phyloP scores from a whole-genome alignment of 2,797 vertebrate species.

The Sebastes hubbsi region DNA sequence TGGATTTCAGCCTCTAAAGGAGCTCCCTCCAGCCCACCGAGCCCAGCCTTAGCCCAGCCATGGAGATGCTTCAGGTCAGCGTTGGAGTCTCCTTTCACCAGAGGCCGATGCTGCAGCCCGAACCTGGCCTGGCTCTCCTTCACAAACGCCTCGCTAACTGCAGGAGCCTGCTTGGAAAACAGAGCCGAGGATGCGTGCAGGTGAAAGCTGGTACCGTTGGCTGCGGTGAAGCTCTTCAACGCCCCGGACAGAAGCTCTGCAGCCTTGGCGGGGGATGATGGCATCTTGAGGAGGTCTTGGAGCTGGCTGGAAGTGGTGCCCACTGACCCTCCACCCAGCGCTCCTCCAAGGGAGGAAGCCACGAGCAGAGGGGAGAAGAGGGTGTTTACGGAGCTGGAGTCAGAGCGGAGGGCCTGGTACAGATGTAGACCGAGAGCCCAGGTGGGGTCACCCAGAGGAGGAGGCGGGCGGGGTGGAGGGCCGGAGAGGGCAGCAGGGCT shows the following conservation, averaged over 20 bases:
- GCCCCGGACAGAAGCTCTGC: constrained; percentile 39
- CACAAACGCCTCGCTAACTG: constrained; percentile 59
- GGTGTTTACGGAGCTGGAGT: constrained; percentile 50
- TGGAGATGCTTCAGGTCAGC: constrained; percentile 64
- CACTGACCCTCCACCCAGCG: constrained; percentile 50
- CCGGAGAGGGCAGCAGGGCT: background rate
- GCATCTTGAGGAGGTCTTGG: constrained; percentile 58
- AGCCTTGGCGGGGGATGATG: background rate
- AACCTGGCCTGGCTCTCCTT: constrained; percentile 58
- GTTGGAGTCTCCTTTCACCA: constrained; percentile 60
- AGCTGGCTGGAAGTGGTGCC: constrained; percentile 71
- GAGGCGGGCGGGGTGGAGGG: constrained; percentile 11
- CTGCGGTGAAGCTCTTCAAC: constrained; percentile 46
- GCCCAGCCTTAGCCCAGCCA: constrained; percentile 66
- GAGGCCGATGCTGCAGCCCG: constrained; percentile 56
- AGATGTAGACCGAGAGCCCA: constrained; percentile 76
- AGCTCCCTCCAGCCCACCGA: constrained; percentile 51
- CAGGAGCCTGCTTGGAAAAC: constrained; percentile 68
- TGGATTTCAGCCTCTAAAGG: constrained; percentile 49
- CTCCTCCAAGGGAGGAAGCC: constrained; percentile 63
- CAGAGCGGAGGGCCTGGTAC: constrained; percentile 59
- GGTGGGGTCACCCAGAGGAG: constrained; percentile 62
- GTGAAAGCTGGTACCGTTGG: constrained; percentile 67
- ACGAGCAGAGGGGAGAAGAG: constrained; percentile 75
- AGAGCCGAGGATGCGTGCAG: constrained; percentile 60